A percentile compares a stretch with the other conserved stretches of the same genome.
Evolutionary conservation across 2,113 vertebrate species (phyloP).

Genomic region (Nycticebus coucang): DNA sequence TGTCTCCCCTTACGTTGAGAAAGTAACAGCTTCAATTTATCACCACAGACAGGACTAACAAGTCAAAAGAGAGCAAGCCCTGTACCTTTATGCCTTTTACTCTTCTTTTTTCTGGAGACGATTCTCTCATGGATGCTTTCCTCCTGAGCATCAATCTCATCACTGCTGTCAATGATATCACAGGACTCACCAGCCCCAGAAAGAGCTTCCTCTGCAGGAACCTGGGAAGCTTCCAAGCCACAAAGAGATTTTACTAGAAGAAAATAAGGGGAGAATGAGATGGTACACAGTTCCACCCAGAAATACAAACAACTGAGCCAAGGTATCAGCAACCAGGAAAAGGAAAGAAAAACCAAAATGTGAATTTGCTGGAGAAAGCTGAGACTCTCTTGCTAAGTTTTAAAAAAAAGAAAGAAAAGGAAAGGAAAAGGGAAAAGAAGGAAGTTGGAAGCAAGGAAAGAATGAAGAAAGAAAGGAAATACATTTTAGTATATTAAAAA

Average conservation of each 20-base stretch:
- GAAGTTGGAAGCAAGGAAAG: too few relatives aligned
- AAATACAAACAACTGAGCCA: neutral
- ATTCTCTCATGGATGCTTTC: constrained; percentile 84
- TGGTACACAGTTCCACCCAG: neutral
- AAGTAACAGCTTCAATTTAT: neutral
- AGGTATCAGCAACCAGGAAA: neutral
- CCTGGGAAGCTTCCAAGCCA: constrained; percentile 95
- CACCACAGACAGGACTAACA: neutral
- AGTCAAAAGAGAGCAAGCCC: neutral
- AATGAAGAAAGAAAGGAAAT: neutral
- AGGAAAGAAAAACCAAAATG: neutral
- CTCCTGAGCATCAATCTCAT: constrained; percentile 90
- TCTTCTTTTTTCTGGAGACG: constrained; percentile 93
- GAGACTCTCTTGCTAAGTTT: neutral
- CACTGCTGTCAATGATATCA: constrained; percentile 91
- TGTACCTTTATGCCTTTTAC: constrained; percentile 94
- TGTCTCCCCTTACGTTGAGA: neutral
- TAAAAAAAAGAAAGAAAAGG: neutral
- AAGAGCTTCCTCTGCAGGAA: constrained; percentile 92
- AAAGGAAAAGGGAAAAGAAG: too few relatives aligned
- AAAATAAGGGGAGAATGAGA: constrained; percentile 45
- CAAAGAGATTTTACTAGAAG: constrained; percentile 95
- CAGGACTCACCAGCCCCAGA: constrained; percentile 85
- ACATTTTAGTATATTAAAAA: constrained; percentile 31
- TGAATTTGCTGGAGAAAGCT: neutral